phyloP scores from a whole-genome alignment of 2,797 vertebrate species.

The Megaceryle alcyon region DNA sequence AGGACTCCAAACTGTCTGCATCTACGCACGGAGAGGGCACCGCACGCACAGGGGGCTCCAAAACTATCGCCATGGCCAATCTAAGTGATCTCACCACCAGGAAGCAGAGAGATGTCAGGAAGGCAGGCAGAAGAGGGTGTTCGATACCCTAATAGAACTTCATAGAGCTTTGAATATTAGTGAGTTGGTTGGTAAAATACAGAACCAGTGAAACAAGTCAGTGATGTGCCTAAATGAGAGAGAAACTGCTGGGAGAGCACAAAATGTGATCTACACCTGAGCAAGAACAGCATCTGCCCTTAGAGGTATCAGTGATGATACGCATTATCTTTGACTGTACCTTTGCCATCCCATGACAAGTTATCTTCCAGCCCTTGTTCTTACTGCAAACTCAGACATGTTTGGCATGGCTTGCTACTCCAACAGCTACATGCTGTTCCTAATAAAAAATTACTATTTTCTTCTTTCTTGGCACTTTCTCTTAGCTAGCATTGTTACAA shows the following conservation, averaged over 20 bases:
- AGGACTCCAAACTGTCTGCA: accelerated
- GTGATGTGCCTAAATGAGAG: neutral
- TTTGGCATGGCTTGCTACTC: neutral
- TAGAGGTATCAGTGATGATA: too few relatives aligned
- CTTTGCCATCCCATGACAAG: neutral
- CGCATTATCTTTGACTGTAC: neutral
- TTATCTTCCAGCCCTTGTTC: neutral
- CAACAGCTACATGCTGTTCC: neutral
- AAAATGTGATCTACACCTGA: neutral
- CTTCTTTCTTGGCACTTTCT: conserved; percentile 36
- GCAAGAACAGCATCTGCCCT: neutral
- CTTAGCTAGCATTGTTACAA: neutral
- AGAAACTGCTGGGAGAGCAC: neutral
- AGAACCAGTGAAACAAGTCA: neutral
- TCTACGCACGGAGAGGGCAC: too few relatives aligned
- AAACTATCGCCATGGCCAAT: accelerated
- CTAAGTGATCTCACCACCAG: accelerated
- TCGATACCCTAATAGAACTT: neutral
- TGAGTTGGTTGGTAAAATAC: neutral
- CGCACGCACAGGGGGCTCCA: neutral
- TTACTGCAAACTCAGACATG: neutral
- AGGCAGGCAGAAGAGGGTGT: neutral
- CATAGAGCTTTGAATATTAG: neutral
- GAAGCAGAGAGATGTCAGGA: accelerated
- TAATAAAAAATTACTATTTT: conserved; percentile 37